These are phyloP conservation scores for Bradypus variegatus DNA, from an alignment of 2,797 vertebrate species.

Conservation along the genomic window DNA sequence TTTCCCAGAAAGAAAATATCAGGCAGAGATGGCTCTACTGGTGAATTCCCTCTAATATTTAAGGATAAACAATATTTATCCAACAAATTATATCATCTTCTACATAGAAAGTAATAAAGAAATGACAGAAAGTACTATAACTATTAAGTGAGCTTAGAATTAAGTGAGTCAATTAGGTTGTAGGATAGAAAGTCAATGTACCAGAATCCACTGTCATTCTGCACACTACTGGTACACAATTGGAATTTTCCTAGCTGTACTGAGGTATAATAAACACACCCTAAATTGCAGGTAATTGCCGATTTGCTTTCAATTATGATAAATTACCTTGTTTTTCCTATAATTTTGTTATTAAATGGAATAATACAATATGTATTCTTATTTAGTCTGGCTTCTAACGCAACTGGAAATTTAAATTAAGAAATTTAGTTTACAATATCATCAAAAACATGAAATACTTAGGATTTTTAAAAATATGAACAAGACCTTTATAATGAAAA, in stretches of 20 bases:
- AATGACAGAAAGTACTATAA: neutral
- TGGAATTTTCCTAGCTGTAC: neutral
- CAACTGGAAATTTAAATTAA: neutral
- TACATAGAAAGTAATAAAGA: neutral
- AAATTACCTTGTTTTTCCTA: neutral
- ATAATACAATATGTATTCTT: neutral
- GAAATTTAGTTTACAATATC: neutral
- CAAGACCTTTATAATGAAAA: neutral
- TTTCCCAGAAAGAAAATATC: too few species aligned
- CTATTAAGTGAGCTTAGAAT: neutral
- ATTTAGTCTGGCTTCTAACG: neutral
- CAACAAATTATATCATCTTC: neutral
- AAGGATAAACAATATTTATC: neutral
- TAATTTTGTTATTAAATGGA: neutral
- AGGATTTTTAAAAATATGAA: neutral
- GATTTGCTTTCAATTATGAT: neutral
- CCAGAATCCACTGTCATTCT: neutral
- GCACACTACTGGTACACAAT: neutral
- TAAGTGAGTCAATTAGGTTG: neutral
- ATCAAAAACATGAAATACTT: neutral
- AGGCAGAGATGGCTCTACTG: too few species aligned
- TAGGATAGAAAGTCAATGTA: neutral
- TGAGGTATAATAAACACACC: neutral
- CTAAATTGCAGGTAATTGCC: neutral
- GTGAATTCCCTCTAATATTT: too few species aligned